Evolutionary conservation across 2,797 vertebrate genomes (phyloP).

Genomic region (Alcedo atthis): DNA sequence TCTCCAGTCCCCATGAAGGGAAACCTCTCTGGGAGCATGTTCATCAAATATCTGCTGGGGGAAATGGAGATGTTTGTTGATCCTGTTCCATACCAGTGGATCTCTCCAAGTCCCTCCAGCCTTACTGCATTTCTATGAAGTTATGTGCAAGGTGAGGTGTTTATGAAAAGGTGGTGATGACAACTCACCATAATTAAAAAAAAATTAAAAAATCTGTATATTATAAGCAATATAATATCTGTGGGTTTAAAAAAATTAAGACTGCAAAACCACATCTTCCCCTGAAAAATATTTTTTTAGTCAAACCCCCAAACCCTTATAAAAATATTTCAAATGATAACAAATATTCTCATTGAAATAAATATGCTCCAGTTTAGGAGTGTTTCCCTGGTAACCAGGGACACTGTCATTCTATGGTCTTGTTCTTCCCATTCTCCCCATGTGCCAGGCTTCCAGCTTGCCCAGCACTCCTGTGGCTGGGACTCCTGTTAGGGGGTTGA

Average conservation of each 20-base stretch:
- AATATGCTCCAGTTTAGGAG: constrained; percentile 19
- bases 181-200: neutral
- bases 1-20: neutral
- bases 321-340: constrained; percentile 36
- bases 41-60: neutral
- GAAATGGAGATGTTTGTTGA: neutral
- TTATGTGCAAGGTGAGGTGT: neutral
- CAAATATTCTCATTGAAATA: constrained; percentile 50
- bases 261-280: neutral
- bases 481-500: neutral
- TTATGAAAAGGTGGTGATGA: neutral
- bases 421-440: neutral
- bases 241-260: neutral
- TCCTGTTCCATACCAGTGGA: neutral
- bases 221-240: neutral
- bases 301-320: neutral
- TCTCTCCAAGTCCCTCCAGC: neutral
- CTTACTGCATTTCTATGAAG: neutral
- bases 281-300: neutral
- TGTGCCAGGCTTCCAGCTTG: constrained; percentile 19
- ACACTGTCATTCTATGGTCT: constrained; percentile 53
- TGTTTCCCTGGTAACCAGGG: constrained; percentile 68
- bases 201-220: neutral
- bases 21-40: neutral
- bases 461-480: neutral